These are phyloP conservation scores for Plectus sambesii DNA, from an alignment of 1,140 invertebrate genomes.

Conservation along the genomic window DNA sequence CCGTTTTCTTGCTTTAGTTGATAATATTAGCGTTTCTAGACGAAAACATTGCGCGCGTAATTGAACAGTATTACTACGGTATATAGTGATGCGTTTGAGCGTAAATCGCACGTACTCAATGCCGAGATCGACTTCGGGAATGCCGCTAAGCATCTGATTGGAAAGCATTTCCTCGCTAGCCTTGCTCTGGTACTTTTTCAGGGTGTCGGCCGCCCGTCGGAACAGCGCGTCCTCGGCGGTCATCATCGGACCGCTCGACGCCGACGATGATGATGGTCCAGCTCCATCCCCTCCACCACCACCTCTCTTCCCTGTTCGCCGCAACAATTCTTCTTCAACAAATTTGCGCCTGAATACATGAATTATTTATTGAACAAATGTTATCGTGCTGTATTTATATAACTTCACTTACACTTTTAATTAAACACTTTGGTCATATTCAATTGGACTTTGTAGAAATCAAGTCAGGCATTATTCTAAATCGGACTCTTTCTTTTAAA, in stretches of 20 bases:
- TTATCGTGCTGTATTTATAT: too few relatives aligned
- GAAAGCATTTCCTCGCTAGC: constrained; percentile 95
- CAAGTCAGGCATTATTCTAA: too few relatives aligned
- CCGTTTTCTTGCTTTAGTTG: too few relatives aligned
- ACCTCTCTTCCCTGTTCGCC: constrained; percentile 1
- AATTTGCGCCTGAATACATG: constrained; percentile 23
- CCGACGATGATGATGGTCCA: constrained; percentile 2
- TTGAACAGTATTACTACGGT: too few relatives aligned
- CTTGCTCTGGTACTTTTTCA: constrained; percentile 49
- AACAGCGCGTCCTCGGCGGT: constrained; percentile 29
- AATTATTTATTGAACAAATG: not conserved
- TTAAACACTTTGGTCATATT: too few relatives aligned
- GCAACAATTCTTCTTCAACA: constrained; percentile 24
- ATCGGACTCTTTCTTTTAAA: too few relatives aligned
- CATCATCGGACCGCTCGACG: constrained; percentile 10
- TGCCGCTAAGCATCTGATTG: constrained; percentile 98
- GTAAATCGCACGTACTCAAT: constrained; percentile 75
- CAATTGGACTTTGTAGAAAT: too few relatives aligned
- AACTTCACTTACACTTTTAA: too few relatives aligned
- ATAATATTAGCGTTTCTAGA: too few relatives aligned
- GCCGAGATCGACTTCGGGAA: constrained; percentile 97
- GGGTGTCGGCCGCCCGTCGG: constrained; percentile 31
- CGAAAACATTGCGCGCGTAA: too few relatives aligned
- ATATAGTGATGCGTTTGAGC: too few relatives aligned
- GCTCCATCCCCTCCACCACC: constrained; percentile 11